Evolutionary conservation across 1,140 invertebrate species (phyloP), one percentile per base, ranked within the genome.

Genomic region (Belonocnema kinseyi): DNA sequence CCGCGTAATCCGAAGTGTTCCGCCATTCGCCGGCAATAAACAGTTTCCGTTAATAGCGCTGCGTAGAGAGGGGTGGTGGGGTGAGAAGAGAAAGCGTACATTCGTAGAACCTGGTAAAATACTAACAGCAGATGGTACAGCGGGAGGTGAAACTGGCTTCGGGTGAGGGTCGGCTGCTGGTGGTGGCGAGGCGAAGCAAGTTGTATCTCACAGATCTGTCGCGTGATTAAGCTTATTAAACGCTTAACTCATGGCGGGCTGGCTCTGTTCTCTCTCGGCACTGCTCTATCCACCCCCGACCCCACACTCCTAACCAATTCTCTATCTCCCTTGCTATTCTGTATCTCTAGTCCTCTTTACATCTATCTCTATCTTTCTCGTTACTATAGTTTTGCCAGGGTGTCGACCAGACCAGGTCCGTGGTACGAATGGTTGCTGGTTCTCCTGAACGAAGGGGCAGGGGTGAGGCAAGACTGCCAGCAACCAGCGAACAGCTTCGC

Each of bases 151-250:
- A 76, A 77, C 73, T 80, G 53, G 73, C 66, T 56, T 58, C 56
- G 56, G 71, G 80, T 74, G 79, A 85, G 83, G 84, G 82, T 83
- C 82, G 83, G 86, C 87, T 81, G 78, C 83, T 79, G 81, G 79
- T 71, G 83, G 85, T 86, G 85, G 86, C 85, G 85, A 85, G 80
- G 86, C 87, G 88, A 90, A 90, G 88, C 87, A 90, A 90, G 89
- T 89, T 90, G 88, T 90, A 91, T 91, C 90, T 91, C 90, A 91
- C 88, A 87, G 89, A 91, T 91, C 90, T 90, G 89, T 91, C 89
- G 88, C 86, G 88, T 90, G 90, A 91, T 91, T 91, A 91, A 91
- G 90, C 89, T 91, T 91, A 91, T 91, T 91, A 91, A 91, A 91
- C 90, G 89, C 89, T 90, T 91, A 91, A 91, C 90, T 91, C 90